Percentiles rank a stretch among this genome's conserved stretches.
phyloP scores from a whole-genome alignment of 1,140 invertebrate genomes.

The Thalassaphorura encarpata region DNA sequence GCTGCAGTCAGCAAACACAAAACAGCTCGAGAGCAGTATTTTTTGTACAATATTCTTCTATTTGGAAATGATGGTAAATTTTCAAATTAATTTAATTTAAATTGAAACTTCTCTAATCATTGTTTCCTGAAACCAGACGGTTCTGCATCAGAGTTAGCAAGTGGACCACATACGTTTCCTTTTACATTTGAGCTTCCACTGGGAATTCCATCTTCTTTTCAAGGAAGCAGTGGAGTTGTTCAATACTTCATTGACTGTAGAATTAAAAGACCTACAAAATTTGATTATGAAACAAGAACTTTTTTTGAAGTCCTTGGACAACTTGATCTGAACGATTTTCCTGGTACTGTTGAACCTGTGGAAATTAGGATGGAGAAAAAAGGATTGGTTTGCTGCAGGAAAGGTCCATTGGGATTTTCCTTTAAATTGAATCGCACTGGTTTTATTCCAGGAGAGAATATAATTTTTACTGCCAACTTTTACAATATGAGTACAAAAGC shows the following conservation, averaged over 20 bases:
- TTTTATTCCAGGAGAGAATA: background rate
- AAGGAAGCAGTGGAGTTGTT: slow-evolving; percentile 9
- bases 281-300: slow-evolving; percentile 72
- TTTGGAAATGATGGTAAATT: no score
- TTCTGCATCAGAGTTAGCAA: no score
- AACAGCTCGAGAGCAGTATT: no score
- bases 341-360: slow-evolving; percentile 37
- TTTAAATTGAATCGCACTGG: slow-evolving; percentile 1
- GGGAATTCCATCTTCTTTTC: slow-evolving; percentile 13
- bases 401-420: background rate
- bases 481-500: background rate
- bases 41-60: no score
- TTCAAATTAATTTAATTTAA: no score
- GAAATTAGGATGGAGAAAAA: no score
- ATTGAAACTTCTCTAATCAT: no score
- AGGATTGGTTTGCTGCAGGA: no score
- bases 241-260: slow-evolving; percentile 54
- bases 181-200: slow-evolving; percentile 13
- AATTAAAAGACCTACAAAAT: slow-evolving; percentile 74
- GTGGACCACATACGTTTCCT: slow-evolving; percentile 9
- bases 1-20: no score
- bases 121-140: no score
- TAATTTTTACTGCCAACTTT: background rate
- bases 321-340: slow-evolving; percentile 67
- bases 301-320: slow-evolving; percentile 77